Evolutionary conservation across 2,113 vertebrate species (phyloP).

Genomic region (Cynocephalus volans): DNA sequence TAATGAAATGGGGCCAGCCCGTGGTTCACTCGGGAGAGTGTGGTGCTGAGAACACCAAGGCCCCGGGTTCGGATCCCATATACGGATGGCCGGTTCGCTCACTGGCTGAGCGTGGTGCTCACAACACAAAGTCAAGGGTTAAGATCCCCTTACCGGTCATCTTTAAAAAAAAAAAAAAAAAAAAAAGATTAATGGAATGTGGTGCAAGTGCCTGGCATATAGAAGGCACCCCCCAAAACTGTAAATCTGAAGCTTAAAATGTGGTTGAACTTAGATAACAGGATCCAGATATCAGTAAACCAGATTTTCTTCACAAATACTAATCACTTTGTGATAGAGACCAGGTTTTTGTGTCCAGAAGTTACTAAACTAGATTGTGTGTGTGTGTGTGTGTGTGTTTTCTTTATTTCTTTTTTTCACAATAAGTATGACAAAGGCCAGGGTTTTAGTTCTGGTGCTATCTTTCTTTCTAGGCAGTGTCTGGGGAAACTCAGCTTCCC

Average conservation of each 20-base stretch:
- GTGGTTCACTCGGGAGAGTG: no score
- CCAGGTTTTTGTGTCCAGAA: not conserved
- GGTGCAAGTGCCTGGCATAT: not conserved
- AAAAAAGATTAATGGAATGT: not conserved
- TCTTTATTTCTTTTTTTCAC: not conserved
- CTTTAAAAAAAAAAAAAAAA: no score
- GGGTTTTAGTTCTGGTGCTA: not conserved
- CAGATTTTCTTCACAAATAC: not conserved
- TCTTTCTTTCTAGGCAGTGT: not conserved
- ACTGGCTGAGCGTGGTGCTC: no score
- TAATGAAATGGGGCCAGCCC: no score
- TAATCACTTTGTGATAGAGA: constrained; percentile 14
- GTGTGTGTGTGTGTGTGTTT: not conserved
- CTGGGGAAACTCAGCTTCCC: not conserved
- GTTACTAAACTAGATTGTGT: not conserved
- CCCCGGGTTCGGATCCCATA: no score
- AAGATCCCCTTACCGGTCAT: no score
- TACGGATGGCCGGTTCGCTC: no score
- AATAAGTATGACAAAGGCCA: not conserved
- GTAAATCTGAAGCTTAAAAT: constrained; percentile 23
- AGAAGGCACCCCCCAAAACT: not conserved
- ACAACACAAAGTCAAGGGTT: no score
- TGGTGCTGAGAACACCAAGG: no score
- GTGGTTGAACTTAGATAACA: not conserved
- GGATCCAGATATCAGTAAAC: not conserved